phyloP scores from a whole-genome alignment of 2,888 invertebrate genomes.

The Ectemnius continuus region DNA sequence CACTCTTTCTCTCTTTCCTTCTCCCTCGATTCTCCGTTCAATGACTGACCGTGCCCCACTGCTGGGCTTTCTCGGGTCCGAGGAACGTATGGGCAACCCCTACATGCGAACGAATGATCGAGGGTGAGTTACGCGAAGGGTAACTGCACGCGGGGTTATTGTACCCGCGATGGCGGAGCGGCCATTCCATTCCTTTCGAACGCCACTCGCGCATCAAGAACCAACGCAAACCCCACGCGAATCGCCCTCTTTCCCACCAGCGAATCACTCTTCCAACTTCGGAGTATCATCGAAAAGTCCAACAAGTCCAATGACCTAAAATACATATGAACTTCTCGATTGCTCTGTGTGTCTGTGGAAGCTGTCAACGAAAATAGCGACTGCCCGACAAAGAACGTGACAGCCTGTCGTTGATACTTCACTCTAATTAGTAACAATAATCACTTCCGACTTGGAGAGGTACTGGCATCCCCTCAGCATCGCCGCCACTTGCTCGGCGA shows the following conservation, averaged over 20 bases:
- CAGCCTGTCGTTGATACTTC: background rate
- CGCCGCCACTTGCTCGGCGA: constrained; percentile 37
- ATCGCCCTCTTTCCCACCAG: too few relatives aligned
- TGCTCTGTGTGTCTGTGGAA: too few relatives aligned
- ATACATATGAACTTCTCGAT: too few relatives aligned
- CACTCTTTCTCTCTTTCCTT: too few relatives aligned
- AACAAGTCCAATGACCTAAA: too few relatives aligned
- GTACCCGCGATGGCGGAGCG: constrained; percentile 57
- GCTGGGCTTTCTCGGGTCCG: constrained; percentile 31
- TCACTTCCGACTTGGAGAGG: constrained; percentile 24
- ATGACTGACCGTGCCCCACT: constrained; percentile 57
- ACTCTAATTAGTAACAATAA: constrained; percentile 46
- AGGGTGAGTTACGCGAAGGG: constrained; percentile 54
- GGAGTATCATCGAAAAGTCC: too few relatives aligned
- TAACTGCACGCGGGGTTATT: constrained; percentile 49
- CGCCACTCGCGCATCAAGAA: too few relatives aligned
- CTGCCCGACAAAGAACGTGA: too few relatives aligned
- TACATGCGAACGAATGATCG: constrained; percentile 33
- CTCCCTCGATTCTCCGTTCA: background rate
- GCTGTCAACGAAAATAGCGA: too few relatives aligned
- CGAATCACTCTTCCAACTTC: too few relatives aligned
- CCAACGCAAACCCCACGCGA: too few relatives aligned
- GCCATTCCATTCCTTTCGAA: constrained; percentile 52
- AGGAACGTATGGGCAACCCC: constrained; percentile 43
- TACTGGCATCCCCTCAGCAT: constrained; percentile 25